A percentile compares a stretch with the other conserved stretches of the same genome.
phyloP scores from a whole-genome alignment of 2,113 vertebrate species.

The Bubo bubo region DNA sequence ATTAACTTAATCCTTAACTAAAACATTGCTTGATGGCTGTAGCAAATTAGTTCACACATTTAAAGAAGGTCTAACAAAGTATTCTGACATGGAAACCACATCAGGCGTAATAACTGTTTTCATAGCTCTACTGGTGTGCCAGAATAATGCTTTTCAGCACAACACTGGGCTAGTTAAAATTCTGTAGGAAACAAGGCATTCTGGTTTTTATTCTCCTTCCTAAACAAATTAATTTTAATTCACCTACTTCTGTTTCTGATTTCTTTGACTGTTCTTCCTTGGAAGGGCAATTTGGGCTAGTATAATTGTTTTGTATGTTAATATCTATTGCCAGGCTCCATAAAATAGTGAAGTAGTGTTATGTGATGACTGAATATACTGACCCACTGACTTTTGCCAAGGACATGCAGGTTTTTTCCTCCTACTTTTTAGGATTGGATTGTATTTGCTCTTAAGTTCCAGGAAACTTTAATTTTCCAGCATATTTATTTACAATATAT shows the following conservation, averaged over 20 bases:
- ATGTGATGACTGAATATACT: background rate
- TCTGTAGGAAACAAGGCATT: background rate
- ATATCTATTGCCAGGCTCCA: background rate
- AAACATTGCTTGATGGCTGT: background rate
- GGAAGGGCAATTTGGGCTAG: background rate
- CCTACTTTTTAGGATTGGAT: background rate
- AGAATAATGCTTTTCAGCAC: background rate
- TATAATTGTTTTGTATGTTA: background rate
- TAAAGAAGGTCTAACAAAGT: background rate
- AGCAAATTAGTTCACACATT: background rate
- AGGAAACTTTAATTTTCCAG: background rate
- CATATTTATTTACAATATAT: background rate
- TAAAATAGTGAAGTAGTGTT: background rate
- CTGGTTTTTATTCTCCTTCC: background rate
- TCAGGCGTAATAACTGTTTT: background rate
- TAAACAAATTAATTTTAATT: background rate
- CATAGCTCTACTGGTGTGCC: background rate
- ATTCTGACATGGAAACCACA: background rate
- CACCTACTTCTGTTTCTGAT: background rate
- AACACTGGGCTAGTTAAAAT: background rate
- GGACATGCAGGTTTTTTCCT: background rate
- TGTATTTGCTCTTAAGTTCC: background rate
- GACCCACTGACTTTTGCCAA: background rate
- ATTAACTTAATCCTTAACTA: background rate
- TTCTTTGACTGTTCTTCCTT: background rate